Conservation (phyloP, 2,113 vertebrate species). For the Sinosuthora webbiana region DNA sequence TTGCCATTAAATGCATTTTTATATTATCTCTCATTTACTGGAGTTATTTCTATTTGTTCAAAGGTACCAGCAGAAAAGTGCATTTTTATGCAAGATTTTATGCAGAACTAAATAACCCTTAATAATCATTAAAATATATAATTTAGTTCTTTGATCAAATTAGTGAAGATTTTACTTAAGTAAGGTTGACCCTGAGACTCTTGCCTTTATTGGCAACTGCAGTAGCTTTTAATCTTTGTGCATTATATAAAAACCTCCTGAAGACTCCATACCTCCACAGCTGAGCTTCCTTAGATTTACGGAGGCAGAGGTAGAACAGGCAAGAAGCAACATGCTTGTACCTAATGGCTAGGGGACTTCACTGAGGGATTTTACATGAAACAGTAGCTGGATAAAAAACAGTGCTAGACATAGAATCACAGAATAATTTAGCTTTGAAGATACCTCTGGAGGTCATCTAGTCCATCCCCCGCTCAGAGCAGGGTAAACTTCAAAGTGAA, state of each 20-base stretch:
- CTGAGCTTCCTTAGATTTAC: constrained; percentile 46
- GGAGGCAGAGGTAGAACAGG: constrained; percentile 7
- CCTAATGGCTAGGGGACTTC: constrained; percentile 35
- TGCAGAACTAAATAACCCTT: not conserved
- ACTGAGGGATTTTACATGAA: constrained; percentile 56
- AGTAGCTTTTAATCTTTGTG: constrained; percentile 29
- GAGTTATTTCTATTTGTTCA: not conserved
- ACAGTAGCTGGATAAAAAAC: constrained; percentile 61
- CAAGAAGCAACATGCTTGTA: constrained; percentile 51
- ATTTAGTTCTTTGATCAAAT: constrained; percentile 1
- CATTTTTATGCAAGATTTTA: not conserved
- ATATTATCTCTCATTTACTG: not conserved
- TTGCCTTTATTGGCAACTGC: not conserved
- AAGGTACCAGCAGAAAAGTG: not conserved
- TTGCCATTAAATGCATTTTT: not conserved
- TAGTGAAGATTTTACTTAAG: not conserved
- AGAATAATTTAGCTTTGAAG: constrained; percentile 61
- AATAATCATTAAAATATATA: not conserved
- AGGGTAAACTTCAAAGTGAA: constrained; percentile 57
- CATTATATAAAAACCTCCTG: constrained; percentile 15
- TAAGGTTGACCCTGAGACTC: not conserved
- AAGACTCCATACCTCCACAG: not conserved
- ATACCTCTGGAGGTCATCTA: constrained; percentile 54
- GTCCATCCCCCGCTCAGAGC: constrained; percentile 9
- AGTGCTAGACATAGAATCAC: constrained; percentile 31